A percentile compares a stretch with the other conserved stretches of the same genome.
phyloP scores from a whole-genome alignment of 92 coral and sea anemone species.

The Parazoanthus darwini region DNA sequence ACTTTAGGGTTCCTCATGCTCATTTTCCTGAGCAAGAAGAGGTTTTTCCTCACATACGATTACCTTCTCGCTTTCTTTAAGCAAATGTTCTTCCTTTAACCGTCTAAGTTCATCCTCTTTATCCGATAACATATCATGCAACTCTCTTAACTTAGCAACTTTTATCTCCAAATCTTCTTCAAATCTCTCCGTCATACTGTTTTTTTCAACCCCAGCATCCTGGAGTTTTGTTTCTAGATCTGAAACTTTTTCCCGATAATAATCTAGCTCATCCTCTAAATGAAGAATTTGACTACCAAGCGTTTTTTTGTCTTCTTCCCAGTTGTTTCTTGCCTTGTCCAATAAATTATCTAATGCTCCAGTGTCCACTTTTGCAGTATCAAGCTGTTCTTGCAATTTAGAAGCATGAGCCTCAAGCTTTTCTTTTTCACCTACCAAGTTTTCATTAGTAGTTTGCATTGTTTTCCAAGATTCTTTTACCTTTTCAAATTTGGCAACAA shows the following conservation, averaged over 20 bases:
- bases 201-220: constrained; percentile 38
- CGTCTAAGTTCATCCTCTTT: constrained; percentile 42
- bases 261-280: constrained; percentile 70
- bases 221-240: constrained; percentile 62
- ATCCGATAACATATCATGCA: constrained; percentile 25
- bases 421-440: constrained; percentile 57
- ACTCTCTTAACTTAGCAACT: constrained; percentile 23
- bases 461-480: constrained; percentile 66
- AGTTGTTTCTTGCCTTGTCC: constrained; percentile 45
- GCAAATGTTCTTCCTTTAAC: constrained; percentile 1
- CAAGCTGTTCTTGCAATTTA: constrained; percentile 64
- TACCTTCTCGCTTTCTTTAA: not conserved
- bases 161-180: constrained; percentile 56
- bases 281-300: constrained; percentile 55
- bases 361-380: constrained; percentile 63
- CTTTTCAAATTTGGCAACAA: constrained; percentile 66
- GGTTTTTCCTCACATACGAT: constrained; percentile 11
- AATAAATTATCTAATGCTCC: constrained; percentile 60
- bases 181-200: constrained; percentile 43
- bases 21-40: constrained; percentile 11
- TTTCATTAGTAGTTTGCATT: constrained; percentile 65
- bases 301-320: constrained; percentile 56
- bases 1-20: not conserved
- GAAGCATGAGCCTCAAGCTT: constrained; percentile 49
- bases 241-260: constrained; percentile 53